These are phyloP conservation scores for Hetaerina titia DNA, from an alignment of 2,888 invertebrate genomes.

Conservation along the genomic window DNA sequence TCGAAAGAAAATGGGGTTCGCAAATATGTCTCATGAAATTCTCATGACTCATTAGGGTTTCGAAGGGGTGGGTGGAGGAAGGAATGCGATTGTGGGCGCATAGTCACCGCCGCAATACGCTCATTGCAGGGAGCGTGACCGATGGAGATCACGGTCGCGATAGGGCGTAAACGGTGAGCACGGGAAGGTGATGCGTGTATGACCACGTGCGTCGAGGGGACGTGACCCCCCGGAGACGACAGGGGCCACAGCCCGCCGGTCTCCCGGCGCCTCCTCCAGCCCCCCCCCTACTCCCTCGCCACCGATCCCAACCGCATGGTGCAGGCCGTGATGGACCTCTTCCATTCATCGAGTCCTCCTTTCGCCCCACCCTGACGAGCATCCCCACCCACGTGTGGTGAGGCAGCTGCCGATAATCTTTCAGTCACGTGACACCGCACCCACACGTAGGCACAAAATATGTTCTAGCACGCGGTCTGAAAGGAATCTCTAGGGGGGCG, in stretches of 20 bases:
- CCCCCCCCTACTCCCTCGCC: background rate
- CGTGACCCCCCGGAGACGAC: background rate
- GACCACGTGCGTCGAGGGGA: conserved; percentile 16
- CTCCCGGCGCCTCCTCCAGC: background rate
- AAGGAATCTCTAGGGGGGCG: too few species aligned
- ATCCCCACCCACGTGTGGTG: background rate
- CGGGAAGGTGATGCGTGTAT: conserved; percentile 13
- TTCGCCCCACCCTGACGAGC: background rate
- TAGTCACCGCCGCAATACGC: background rate
- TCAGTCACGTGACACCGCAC: background rate
- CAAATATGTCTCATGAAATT: background rate
- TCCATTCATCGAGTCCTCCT: background rate
- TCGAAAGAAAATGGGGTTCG: background rate
- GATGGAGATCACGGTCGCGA: background rate
- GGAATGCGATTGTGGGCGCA: background rate
- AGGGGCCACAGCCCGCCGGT: background rate
- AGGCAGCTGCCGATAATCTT: background rate
- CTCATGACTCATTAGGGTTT: background rate
- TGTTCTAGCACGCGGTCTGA: too few species aligned
- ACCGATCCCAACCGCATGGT: too few species aligned
- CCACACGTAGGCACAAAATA: background rate
- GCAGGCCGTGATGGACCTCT: background rate
- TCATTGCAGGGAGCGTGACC: conserved; percentile 31
- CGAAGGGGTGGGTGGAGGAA: background rate
- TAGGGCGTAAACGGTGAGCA: background rate